Evolutionary conservation across 2,797 vertebrate species (phyloP).

Genomic region (Esox masquinongy): DNA sequence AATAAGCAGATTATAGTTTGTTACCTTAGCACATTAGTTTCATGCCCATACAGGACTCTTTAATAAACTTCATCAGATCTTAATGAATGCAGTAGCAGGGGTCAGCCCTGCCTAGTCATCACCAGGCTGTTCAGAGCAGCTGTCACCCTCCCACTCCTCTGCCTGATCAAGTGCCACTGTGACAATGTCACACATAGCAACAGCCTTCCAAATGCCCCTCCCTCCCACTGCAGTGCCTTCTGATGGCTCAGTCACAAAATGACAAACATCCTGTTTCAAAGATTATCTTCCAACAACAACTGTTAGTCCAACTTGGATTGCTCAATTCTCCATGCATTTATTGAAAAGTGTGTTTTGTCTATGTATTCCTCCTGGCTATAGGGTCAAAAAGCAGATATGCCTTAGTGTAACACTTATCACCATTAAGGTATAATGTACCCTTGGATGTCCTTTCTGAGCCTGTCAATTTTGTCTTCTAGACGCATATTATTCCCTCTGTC

Average conservation of each 20-base stretch:
- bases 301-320: neutral
- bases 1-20: neutral
- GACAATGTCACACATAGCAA: constrained; percentile 17
- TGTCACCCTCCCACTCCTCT: constrained; percentile 31
- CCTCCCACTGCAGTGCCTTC: neutral
- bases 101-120: constrained; percentile 24
- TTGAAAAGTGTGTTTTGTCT: neutral
- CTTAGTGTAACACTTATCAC: neutral
- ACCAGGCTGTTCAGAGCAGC: constrained; percentile 34
- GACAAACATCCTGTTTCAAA: neutral
- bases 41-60: constrained; percentile 26
- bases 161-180: constrained; percentile 22
- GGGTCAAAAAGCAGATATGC: neutral
- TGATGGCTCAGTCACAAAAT: neutral
- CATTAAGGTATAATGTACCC: neutral
- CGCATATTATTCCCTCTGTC: neutral
- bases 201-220: constrained; percentile 11
- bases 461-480: neutral
- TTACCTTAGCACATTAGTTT: constrained; percentile 1
- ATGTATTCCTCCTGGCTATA: neutral
- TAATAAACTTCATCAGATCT: constrained; percentile 16
- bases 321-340: neutral
- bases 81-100: constrained; percentile 39
- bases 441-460: neutral
- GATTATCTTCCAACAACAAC: neutral